These are phyloP conservation scores for Limanda limanda DNA, from an alignment of 2,113 vertebrate genomes.

Conservation along the genomic window DNA sequence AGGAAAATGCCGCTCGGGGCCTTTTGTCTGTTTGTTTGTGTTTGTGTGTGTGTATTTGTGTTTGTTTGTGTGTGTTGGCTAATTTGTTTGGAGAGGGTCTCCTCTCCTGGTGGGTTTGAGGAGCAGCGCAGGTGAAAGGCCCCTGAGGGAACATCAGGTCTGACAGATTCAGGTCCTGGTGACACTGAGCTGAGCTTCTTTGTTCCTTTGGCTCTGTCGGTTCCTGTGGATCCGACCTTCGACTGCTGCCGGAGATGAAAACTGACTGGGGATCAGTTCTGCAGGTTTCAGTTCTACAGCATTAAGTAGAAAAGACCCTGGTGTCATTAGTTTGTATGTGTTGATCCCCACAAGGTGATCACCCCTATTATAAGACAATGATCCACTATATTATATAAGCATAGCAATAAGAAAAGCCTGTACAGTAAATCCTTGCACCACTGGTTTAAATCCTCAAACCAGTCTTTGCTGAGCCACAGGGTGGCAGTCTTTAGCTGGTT, in stretches of 20 bases:
- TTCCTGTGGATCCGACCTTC: slow-evolving; percentile 29
- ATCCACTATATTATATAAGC: background rate
- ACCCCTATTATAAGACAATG: no score
- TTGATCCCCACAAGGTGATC: background rate
- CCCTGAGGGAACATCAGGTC: slow-evolving; percentile 15
- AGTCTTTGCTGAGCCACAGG: slow-evolving; percentile 10
- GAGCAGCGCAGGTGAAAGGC: slow-evolving; percentile 39
- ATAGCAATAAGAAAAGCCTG: background rate
- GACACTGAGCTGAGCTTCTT: slow-evolving; percentile 21
- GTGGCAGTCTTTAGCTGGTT: slow-evolving; percentile 13
- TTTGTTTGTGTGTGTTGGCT: background rate
- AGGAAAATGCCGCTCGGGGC: slow-evolving; percentile 16
- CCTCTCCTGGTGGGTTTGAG: slow-evolving; percentile 23
- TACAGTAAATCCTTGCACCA: background rate
- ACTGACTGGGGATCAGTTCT: background rate
- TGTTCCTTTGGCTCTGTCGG: background rate
- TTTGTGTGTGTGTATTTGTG: background rate
- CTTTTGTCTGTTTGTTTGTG: background rate
- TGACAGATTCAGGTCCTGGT: slow-evolving; percentile 6
- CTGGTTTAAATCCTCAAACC: background rate
- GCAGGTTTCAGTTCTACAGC: background rate
- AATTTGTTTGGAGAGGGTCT: background rate
- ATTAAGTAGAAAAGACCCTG: background rate
- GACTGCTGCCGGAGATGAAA: slow-evolving; percentile 13
- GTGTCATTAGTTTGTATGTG: background rate